Base-by-base conservation (phyloP, 2,888 invertebrate species). In the Pinctada fucata region DNA sequence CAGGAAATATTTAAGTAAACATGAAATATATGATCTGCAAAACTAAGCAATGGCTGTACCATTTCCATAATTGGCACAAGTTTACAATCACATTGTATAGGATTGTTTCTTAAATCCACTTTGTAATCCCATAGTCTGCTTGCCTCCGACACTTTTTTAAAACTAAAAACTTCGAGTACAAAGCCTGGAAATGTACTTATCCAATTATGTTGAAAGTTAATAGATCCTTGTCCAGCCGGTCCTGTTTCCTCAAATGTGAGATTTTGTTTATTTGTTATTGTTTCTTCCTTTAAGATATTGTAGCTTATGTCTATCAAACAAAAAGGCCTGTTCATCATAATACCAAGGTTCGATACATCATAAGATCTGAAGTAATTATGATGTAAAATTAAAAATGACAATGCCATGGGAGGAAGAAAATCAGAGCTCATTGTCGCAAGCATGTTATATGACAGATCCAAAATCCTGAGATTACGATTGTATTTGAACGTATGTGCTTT, bases 361-460 rank as follows among this genome's bases (percentile, higher is more conserved):
- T 58, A 58, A 6, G 58, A 58, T 58, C 58, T 58, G 13, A 58
- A 58, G 13, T 58, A 58, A 13, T 58, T 58, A 58, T 58, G 58
- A 58, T 58, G 58, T 10, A 58, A 13, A 58, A 58, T 13, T 58
- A 58, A 13, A 6, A 13, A 10, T 13, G 13, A 6, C 58, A 58
- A 6, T 6, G 58, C 6, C 58, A 58, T 58, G 6, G 58, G 8
- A 6, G 13, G 13, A 13, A 58, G 13, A 58, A 13, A 58, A 58
- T 58, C 13, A 13, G 58, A 13, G 0, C 13, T 13, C 6, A 58
- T 13, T 10, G 6, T 58, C 58, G 8, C 6, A 10, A 58, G 13
- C 58, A 58, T 58, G 58, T 58, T 58, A 58, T 58, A 58, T 10
- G 58, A 58, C 58, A 58, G 58, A 58, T 58, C 58, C 6, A 58